phyloP scores from a whole-genome alignment of 2,113 vertebrate species.

The Brachionichthys hirsutus region DNA sequence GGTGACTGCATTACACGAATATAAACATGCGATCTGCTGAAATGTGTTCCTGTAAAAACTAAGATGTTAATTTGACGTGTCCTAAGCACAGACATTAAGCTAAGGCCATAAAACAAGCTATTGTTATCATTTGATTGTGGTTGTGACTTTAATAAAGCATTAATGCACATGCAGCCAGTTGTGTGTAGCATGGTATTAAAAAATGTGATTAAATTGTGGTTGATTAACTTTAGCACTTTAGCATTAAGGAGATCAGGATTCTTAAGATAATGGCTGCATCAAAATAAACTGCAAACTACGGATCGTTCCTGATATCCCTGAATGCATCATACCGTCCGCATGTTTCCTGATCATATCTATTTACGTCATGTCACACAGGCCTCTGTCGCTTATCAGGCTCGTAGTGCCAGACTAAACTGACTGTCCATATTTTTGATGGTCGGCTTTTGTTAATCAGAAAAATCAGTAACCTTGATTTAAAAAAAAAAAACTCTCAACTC shows the following conservation, averaged over 20 bases:
- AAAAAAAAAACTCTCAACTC: not conserved
- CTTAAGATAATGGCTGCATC: constrained; percentile 11
- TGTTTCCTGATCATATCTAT: constrained; percentile 4
- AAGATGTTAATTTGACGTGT: constrained; percentile 21
- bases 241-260: constrained; percentile 23
- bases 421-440: not conserved
- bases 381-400: not conserved
- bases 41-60: constrained; percentile 1
- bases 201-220: not conserved
- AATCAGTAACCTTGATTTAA: too few species aligned
- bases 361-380: constrained; percentile 14
- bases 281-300: not conserved
- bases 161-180: not conserved
- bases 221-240: constrained; percentile 24
- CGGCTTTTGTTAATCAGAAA: constrained; percentile 1
- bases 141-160: not conserved
- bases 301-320: constrained; percentile 3
- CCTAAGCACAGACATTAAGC: constrained; percentile 30
- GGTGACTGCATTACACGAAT: not conserved
- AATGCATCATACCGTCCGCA: not conserved
- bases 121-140: not conserved
- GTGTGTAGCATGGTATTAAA: not conserved
- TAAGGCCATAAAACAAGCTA: constrained; percentile 24
- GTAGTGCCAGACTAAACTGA: too few species aligned
- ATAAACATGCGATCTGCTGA: not conserved